Evolutionary conservation across 2,888 invertebrate genomes (phyloP).

Genomic region (Gonocerus acuteangulatus): DNA sequence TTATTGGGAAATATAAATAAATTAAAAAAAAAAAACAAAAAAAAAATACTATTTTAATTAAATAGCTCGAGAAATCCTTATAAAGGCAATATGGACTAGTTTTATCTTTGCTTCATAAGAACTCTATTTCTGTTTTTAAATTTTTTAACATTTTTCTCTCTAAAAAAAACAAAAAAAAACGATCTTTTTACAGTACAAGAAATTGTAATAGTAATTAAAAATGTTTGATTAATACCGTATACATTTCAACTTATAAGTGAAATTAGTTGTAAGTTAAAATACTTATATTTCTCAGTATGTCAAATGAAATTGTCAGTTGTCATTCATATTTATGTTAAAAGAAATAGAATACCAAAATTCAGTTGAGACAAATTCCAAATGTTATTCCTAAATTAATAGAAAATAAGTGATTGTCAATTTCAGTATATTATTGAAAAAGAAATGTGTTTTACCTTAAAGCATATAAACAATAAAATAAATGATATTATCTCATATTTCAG

Average conservation of each 20-base stretch:
- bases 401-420: constrained; percentile 18
- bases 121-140: not conserved
- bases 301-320: constrained; percentile 3
- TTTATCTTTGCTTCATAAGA: constrained; percentile 18
- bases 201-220: not conserved
- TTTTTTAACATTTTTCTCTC: not conserved
- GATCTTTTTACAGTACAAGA: not conserved
- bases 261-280: not conserved
- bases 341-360: not conserved
- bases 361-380: not conserved
- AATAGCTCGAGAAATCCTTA: constrained; percentile 7
- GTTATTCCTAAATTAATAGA: not conserved
- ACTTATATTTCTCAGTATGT: not conserved
- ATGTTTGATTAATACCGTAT: constrained; percentile 13
- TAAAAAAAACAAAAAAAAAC: not conserved
- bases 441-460: not conserved
- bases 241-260: constrained; percentile 2
- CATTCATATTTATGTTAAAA: constrained; percentile 4
- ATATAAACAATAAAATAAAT: constrained; percentile 17
- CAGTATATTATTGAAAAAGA: not conserved
- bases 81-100: constrained; percentile 17
- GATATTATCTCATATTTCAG: constrained; percentile 9
- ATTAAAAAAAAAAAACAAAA: not conserved
- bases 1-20: constrained; percentile 14
- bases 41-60: constrained; percentile 3